These are phyloP conservation scores for Harpalus rufipes DNA, from an alignment of 2,888 invertebrate species.

Conservation along the genomic window DNA sequence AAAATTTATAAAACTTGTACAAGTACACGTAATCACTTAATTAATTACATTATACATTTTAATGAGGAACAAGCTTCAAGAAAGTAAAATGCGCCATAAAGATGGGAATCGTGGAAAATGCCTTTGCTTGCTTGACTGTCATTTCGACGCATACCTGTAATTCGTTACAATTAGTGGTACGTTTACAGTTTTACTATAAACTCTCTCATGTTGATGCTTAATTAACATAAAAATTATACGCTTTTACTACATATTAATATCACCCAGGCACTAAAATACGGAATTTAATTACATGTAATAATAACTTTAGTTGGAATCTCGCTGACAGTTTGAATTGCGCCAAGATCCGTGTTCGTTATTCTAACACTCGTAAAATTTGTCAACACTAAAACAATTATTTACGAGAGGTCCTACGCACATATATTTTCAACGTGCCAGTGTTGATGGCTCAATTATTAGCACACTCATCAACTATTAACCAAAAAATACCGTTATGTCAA, in stretches of 20 bases:
- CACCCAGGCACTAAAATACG: slow-evolving; percentile 17
- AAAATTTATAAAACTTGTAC: slow-evolving; percentile 51
- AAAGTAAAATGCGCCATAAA: slow-evolving; percentile 39
- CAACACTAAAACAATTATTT: neutral
- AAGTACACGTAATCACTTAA: slow-evolving; percentile 46
- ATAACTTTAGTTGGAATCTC: slow-evolving; percentile 11
- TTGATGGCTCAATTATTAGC: too few relatives aligned
- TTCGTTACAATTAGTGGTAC: slow-evolving; percentile 35
- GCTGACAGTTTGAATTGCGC: slow-evolving; percentile 20
- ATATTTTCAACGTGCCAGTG: too few relatives aligned
- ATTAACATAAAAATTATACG: slow-evolving; percentile 42
- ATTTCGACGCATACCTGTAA: slow-evolving; percentile 22
- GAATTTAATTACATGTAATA: slow-evolving; percentile 39
- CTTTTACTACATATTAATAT: slow-evolving; percentile 28
- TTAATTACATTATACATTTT: slow-evolving; percentile 51
- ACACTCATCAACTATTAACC: too few relatives aligned
- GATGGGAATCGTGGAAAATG: slow-evolving; percentile 31
- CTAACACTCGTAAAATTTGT: slow-evolving; percentile 1
- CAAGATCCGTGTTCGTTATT: neutral
- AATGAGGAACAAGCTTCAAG: slow-evolving; percentile 29
- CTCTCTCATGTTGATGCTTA: slow-evolving; percentile 18
- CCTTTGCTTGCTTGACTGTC: neutral
- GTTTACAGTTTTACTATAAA: neutral
- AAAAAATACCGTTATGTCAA: too few relatives aligned
- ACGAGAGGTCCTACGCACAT: neutral